phyloP scores from a whole-genome alignment of 2,797 vertebrate species.

The Chiroxiphia lanceolata region DNA sequence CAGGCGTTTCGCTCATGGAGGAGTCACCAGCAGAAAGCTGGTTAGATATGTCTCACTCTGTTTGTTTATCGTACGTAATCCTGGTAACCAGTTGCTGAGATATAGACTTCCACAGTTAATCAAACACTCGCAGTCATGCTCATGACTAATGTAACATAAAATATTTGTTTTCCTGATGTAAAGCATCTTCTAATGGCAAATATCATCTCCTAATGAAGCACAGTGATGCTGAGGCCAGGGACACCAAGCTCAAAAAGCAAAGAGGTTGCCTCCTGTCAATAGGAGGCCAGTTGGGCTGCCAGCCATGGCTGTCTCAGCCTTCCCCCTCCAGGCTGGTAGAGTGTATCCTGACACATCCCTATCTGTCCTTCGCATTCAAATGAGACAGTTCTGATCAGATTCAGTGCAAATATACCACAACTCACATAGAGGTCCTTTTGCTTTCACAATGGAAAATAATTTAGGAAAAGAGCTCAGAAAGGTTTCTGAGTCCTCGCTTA shows the following conservation, averaged over 20 bases:
- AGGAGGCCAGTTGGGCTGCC: neutral
- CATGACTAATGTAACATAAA: constrained; percentile 9
- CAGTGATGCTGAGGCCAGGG: neutral
- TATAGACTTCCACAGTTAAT: constrained; percentile 4
- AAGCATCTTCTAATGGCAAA: neutral
- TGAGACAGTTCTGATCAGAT: neutral
- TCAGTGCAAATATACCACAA: neutral
- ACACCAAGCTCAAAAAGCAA: neutral
- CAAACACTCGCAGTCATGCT: neutral
- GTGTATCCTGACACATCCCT: fast-evolving
- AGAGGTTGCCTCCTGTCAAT: neutral
- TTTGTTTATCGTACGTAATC: constrained; percentile 35
- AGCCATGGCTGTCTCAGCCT: neutral
- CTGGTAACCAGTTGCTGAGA: constrained; percentile 38
- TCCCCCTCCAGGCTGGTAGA: neutral
- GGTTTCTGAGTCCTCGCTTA: neutral
- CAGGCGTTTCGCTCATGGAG: neutral
- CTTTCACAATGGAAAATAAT: neutral
- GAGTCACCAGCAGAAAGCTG: constrained; percentile 26
- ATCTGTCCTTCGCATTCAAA: neutral
- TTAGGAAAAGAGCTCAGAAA: neutral
- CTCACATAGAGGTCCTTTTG: neutral
- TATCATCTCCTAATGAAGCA: neutral
- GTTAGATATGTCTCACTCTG: neutral
- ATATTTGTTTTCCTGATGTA: constrained; percentile 32